Conservation (phyloP, 2,888 invertebrate species). For the Pyrochroa serraticornis region DNA sequence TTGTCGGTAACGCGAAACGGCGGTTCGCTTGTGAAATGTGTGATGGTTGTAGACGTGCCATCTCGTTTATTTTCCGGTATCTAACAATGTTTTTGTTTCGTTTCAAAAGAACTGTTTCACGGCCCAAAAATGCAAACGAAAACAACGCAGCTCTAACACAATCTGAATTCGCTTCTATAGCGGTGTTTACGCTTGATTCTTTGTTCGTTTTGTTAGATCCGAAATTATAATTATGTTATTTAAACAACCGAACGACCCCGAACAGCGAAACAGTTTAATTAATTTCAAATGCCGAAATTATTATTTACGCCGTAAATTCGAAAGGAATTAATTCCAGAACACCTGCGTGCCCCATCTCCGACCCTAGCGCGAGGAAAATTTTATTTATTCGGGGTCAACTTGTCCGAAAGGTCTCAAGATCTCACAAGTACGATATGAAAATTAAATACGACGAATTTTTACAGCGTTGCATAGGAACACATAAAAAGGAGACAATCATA, state of each 20-base stretch:
- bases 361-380: neutral
- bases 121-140: too few species aligned
- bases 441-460: conserved; percentile 29
- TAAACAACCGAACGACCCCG: neutral
- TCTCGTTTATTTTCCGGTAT: too few species aligned
- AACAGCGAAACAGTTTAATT: conserved; percentile 11
- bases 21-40: neutral
- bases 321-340: conserved; percentile 3
- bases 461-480: conserved; percentile 20
- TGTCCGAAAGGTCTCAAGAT: too few species aligned
- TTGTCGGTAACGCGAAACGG: conserved; percentile 18
- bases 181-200: neutral
- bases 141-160: neutral
- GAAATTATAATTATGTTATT: conserved; percentile 2
- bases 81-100: too few species aligned
- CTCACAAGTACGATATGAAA: too few species aligned
- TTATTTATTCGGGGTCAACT: too few species aligned
- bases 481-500: conserved; percentile 33
- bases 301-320: conserved; percentile 4
- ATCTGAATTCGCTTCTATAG: neutral
- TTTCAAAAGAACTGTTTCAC: too few species aligned
- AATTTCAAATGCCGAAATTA: conserved; percentile 6
- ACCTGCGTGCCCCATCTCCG: neutral
- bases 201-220: conserved; percentile 6
- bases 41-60: neutral